Evolutionary conservation across 2,113 vertebrate genomes (phyloP).

Genomic region (Calyptommatus sinebrachiatus): DNA sequence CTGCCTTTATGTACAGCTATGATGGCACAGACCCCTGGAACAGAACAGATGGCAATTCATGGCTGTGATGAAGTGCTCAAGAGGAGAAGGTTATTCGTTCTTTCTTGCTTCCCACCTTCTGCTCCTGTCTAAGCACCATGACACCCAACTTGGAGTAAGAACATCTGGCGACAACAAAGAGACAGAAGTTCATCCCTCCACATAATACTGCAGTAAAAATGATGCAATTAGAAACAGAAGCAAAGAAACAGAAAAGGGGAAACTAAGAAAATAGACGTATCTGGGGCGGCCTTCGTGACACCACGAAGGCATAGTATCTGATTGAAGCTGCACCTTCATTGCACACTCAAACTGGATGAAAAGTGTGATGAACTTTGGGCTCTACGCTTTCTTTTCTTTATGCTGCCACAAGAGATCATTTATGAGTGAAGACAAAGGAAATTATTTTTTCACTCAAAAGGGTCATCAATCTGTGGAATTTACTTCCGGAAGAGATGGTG

Average conservation of each 20-base stretch:
- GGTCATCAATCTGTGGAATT: too few species aligned
- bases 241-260: background rate
- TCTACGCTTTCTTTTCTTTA: too few species aligned
- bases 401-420: too few species aligned
- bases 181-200: background rate
- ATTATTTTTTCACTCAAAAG: too few species aligned
- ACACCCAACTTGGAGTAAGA: background rate
- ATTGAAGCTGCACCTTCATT: too few species aligned
- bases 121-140: background rate
- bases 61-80: background rate
- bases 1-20: background rate
- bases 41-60: background rate
- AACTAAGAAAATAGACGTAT: background rate
- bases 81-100: background rate
- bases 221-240: slow-evolving; percentile 1
- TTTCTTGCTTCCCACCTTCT: background rate
- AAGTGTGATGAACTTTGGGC: too few species aligned
- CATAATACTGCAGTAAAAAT: background rate
- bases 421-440: too few species aligned
- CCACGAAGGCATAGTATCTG: too few species aligned
- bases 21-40: background rate
- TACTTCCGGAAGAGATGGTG: too few species aligned
- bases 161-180: background rate
- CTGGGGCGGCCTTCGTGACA: too few species aligned
- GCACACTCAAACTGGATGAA: too few species aligned